These are phyloP conservation scores for Spea multiplicata DNA, from an alignment of 2,113 vertebrate species.

Conservation along the genomic window DNA sequence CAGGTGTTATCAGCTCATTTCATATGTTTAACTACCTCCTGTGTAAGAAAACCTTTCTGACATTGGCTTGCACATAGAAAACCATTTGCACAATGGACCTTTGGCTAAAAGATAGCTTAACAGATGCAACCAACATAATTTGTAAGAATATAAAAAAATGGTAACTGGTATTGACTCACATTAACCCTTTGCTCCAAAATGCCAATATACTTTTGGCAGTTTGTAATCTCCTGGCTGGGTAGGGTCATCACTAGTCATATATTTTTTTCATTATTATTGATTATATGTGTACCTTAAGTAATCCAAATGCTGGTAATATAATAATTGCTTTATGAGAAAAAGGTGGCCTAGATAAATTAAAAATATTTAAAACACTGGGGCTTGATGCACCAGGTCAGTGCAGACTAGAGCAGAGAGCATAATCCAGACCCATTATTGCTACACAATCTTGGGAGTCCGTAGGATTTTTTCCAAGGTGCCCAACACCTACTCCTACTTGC, in stretches of 20 bases:
- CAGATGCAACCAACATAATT: slow-evolving; percentile 15
- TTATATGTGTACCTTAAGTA: slow-evolving; percentile 22
- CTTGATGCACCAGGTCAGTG: slow-evolving; percentile 6
- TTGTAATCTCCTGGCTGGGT: slow-evolving; percentile 29
- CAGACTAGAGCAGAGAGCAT: slow-evolving; percentile 29
- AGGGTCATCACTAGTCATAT: slow-evolving; percentile 38
- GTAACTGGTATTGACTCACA: slow-evolving; percentile 33
- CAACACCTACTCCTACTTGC: no score
- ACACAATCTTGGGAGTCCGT: no score
- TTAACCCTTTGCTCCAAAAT: slow-evolving; percentile 35
- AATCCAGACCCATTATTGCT: no score
- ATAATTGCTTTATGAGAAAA: slow-evolving; percentile 25
- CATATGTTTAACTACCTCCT: background rate
- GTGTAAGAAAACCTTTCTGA: background rate
- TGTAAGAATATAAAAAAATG: slow-evolving; percentile 30
- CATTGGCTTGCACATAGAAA: background rate
- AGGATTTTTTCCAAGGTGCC: no score
- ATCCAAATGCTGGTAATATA: slow-evolving; percentile 27
- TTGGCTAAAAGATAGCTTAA: slow-evolving; percentile 17
- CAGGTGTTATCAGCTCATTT: background rate
- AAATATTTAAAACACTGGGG: background rate
- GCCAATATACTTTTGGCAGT: slow-evolving; percentile 26
- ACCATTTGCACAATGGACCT: background rate
- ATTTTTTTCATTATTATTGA: slow-evolving; percentile 41
- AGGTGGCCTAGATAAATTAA: slow-evolving; percentile 30